Evolutionary conservation across 2,113 vertebrate species (phyloP), one percentile per base, ranked within the genome.

Genomic region (Echinops telfairi): DNA sequence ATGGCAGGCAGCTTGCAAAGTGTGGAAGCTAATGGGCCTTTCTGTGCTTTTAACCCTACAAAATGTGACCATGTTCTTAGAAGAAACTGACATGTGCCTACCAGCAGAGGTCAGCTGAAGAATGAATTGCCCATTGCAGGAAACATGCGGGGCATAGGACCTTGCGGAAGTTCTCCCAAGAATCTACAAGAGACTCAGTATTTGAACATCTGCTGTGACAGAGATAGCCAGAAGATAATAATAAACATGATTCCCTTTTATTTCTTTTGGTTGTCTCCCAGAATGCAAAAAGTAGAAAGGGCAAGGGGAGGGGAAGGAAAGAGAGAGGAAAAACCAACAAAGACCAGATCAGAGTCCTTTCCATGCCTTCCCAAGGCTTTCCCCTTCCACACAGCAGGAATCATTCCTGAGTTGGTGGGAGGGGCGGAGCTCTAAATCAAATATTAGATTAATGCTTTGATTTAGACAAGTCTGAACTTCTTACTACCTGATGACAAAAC

Each of bases 401-500:
- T 76, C 70, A 62, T 71, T 83, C 15, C 81, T 29, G 64, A 91
- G 47, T n/a, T 66, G 64, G 43, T 0, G 0, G 70, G 70, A 86
- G 68, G 40, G 47, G 68, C 80, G 25, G 40, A 31, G 2, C 36
- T 76, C 83, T 27, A 76, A 80, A 77, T 38, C 0, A 3, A 79
- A 75, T 25, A 31, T 53, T 33, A 83, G 77, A 88, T 76, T 88
- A 68, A 83, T 76, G 62, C 36, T 88, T 84, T 79, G 83, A 88
- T 92, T 93, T 80, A 92, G 79, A 86, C 2, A 66, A 66, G 76
- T 83, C 25, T 76, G 88, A 68, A 86, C 75, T 43, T 92, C 91
- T 58, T 58, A 78, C 80, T 88, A 84, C 29, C n/a, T 85, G 88
- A 60, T 76, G 33, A 87, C 10, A 68, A 86, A 93, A 86, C 38